Base-by-base conservation (phyloP, 1,140 invertebrate genomes). In the Diplogasteroides magnus region DNA sequence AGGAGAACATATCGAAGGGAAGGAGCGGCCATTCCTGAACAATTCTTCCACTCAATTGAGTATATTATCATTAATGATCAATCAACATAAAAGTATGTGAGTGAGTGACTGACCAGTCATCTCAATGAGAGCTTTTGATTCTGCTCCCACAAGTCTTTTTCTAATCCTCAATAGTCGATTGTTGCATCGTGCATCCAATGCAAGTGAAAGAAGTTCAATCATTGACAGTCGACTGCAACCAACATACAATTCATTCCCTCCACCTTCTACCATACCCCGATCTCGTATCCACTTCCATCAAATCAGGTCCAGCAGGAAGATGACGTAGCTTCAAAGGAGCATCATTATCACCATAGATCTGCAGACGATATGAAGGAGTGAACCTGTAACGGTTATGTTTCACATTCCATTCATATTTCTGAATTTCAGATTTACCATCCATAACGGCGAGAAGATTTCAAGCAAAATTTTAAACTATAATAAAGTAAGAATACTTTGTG, bases 141-240 rank as follows among this genome's bases (percentile, higher is more conserved):
- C 67, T 64, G 69, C 85, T 82, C 90, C 87, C 72, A 85, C 79
- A 31, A 92, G 80, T 79, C 91, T 89, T 71, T 90, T 88, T 83
- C 90, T 90, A n/a, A 95, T 87, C 79, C 94, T 91, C 32, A 87
- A 87, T 3, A 96, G 85, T 25, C 92, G 86, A 74, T 89, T 89
- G 64, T 90, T 87, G 0, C 92, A 93, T 69, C 95, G 87, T 29
- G 96, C 90, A 83, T 97, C 94, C 78, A 97, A 94, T 0, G 94
- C 97, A 78, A 96, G 92, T n/a, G 96, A 92, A n/a, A 98, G 85
- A 59, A 97, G 85, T 59, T 91, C 89, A 85, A 97, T 93, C 88
- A 98, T 91, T 1, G 93, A 96, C 0, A 97, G 85, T 74, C 91
- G 88, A 83, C 94, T 92, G 31, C 91, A 91, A 89, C 1, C 90